Percentiles rank a stretch among this genome's conserved stretches.
These are phyloP conservation scores for Cebus imitator DNA, from an alignment of 2,113 vertebrate species.

Conservation along the genomic window DNA sequence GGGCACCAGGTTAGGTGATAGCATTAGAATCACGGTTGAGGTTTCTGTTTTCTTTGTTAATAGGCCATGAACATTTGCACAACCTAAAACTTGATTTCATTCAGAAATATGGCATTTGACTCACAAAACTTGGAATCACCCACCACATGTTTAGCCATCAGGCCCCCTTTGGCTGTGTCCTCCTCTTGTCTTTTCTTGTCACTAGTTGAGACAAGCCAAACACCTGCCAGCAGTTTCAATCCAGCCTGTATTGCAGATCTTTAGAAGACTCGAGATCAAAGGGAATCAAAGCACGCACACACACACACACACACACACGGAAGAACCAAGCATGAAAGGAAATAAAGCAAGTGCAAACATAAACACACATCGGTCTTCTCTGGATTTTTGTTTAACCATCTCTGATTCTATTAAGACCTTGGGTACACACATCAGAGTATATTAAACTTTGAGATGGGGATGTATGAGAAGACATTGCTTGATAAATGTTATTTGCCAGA, in stretches of 20 bases:
- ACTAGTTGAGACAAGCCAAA: background rate
- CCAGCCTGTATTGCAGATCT: background rate
- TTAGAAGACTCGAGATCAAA: background rate
- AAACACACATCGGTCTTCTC: background rate
- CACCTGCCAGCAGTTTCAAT: background rate
- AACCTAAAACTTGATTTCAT: background rate
- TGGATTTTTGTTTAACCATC: background rate
- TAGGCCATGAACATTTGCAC: background rate
- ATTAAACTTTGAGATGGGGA: background rate
- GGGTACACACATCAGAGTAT: background rate
- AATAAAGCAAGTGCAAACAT: background rate
- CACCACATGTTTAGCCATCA: background rate
- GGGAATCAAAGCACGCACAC: background rate
- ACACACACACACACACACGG: background rate
- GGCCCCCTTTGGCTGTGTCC: background rate
- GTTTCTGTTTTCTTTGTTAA: conserved; percentile 8
- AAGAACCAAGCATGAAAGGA: background rate
- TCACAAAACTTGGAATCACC: background rate
- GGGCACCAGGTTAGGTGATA: background rate
- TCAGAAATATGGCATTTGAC: background rate
- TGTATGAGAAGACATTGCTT: background rate
- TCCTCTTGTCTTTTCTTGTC: background rate
- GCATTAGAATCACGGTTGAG: background rate
- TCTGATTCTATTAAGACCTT: background rate
- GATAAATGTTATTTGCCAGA: background rate